phyloP scores from a whole-genome alignment of 2,797 vertebrate genomes.

The Mormyrops attenuatus region DNA sequence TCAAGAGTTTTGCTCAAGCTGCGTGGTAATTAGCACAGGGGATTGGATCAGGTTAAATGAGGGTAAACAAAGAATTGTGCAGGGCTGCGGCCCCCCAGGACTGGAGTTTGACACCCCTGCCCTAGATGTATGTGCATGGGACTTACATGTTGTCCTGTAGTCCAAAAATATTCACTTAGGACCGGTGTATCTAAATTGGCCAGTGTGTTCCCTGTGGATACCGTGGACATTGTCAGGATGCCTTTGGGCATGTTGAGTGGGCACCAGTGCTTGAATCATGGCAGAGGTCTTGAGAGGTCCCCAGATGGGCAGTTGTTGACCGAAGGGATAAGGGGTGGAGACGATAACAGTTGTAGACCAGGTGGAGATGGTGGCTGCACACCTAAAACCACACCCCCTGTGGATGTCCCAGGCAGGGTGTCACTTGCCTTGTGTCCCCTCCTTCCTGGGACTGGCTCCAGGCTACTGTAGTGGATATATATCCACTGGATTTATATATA shows the following conservation, averaged over 20 bases:
- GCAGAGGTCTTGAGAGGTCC: neutral
- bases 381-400: neutral
- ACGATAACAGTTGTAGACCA: neutral
- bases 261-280: neutral
- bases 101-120: no score
- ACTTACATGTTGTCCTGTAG: neutral
- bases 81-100: no score
- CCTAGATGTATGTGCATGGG: neutral
- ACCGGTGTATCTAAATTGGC: neutral
- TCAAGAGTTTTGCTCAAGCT: neutral
- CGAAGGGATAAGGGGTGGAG: neutral
- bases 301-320: neutral
- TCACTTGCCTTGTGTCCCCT: neutral
- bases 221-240: neutral
- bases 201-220: no score
- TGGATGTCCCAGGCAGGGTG: neutral
- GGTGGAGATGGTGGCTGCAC: neutral
- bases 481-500: neutral
- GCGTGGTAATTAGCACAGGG: neutral
- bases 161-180: neutral
- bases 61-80: no score
- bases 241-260: neutral
- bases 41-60: neutral
- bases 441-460: neutral
- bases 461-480: neutral